phyloP scores from a whole-genome alignment of 2,888 invertebrate species.

The Ophion ellenae region DNA sequence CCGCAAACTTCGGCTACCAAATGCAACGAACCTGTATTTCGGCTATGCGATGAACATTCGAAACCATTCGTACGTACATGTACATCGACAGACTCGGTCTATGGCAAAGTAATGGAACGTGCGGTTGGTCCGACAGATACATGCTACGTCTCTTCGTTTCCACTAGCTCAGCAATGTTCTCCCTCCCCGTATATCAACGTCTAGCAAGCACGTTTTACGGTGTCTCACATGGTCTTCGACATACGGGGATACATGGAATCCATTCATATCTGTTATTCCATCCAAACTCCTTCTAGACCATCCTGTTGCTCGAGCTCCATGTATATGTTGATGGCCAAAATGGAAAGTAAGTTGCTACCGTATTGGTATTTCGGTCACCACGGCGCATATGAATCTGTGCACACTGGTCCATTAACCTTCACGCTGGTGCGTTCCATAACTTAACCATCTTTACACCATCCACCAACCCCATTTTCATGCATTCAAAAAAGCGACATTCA shows the following conservation, averaged over 20 bases:
- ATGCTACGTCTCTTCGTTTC: constrained; percentile 38
- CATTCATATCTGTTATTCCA: constrained; percentile 8
- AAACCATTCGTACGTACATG: background rate
- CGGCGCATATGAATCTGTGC: no score
- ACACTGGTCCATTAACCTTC: no score
- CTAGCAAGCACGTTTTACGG: constrained; percentile 13
- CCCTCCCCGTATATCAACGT: constrained; percentile 6
- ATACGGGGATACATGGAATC: background rate
- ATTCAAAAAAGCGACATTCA: no score
- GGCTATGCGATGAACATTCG: constrained; percentile 15
- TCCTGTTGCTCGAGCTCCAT: constrained; percentile 35
- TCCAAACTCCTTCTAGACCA: constrained; percentile 25
- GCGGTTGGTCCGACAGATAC: constrained; percentile 6
- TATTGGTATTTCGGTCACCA: background rate
- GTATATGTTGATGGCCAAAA: background rate
- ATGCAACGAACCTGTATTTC: constrained; percentile 47
- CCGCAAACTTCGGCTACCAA: constrained; percentile 29
- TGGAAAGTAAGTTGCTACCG: background rate
- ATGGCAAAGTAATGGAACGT: constrained; percentile 9
- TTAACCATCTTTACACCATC: no score
- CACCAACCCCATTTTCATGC: no score
- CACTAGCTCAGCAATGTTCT: background rate
- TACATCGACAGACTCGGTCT: background rate
- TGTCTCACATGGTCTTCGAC: constrained; percentile 11
- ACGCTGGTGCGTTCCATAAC: no score